Percentiles rank a stretch among this genome's conserved stretches.
Evolutionary conservation across 2,797 vertebrate species (phyloP).

Genomic region (Sylvilagus floridanus): DNA sequence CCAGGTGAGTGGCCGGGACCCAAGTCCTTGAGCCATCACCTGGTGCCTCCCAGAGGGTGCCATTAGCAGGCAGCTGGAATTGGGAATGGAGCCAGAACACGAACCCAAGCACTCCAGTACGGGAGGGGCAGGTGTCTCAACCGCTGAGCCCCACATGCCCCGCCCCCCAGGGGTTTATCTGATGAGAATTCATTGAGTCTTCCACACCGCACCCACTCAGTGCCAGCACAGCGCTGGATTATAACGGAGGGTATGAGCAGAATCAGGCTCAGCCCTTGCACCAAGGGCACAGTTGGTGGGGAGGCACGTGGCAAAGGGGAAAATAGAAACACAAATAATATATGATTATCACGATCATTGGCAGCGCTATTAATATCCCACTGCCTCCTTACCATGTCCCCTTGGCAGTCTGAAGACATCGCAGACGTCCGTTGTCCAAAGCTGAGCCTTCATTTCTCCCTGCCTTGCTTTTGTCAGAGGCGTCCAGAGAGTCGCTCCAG

Average conservation of each 20-base stretch:
- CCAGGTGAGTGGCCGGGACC: too few species aligned
- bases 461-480: background rate
- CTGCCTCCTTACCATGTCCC: background rate
- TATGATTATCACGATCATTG: rapidly evolving
- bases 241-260: background rate
- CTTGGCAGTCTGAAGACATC: background rate
- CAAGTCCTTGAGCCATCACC: too few species aligned
- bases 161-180: background rate
- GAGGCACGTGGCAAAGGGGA: background rate
- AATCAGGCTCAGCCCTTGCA: background rate
- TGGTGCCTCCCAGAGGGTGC: too few species aligned
- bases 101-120: too few species aligned
- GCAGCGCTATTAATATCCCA: background rate
- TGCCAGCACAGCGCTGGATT: background rate
- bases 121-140: too few species aligned
- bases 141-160: too few species aligned
- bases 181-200: background rate
- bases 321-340: background rate
- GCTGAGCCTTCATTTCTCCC: background rate
- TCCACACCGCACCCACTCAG: background rate
- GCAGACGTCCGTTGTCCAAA: background rate
- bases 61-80: too few species aligned
- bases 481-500: rapidly evolving
- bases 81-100: too few species aligned
- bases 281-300: background rate